Evolutionary conservation across 1,140 invertebrate genomes (phyloP).

Genomic region (Eumaeus atala): DNA sequence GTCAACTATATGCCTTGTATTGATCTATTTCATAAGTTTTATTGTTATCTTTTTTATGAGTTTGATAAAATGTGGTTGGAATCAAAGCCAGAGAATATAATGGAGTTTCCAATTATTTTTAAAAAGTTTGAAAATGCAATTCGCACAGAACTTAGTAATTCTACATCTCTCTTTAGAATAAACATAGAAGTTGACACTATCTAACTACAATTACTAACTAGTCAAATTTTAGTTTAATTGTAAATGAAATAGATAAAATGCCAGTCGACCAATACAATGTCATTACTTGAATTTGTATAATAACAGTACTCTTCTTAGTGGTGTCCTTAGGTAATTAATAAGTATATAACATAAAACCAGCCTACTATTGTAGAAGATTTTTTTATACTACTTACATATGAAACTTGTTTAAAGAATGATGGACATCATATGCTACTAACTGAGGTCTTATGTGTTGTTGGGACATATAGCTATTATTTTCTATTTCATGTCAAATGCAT

Average conservation of each 20-base stretch:
- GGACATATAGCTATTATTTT: too few relatives aligned
- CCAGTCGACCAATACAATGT: neutral
- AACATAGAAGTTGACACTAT: constrained; percentile 81
- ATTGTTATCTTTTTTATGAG: constrained; percentile 94
- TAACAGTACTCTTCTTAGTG: too few relatives aligned
- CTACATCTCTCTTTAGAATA: constrained; percentile 81
- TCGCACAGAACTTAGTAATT: constrained; percentile 77
- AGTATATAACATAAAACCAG: too few relatives aligned
- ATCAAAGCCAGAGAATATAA: constrained; percentile 92
- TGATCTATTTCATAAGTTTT: constrained; percentile 93
- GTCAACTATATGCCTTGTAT: constrained; percentile 81
- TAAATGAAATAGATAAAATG: neutral
- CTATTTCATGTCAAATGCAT: too few relatives aligned
- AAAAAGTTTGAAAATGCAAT: constrained; percentile 88
- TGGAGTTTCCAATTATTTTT: constrained; percentile 93
- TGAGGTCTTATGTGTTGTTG: too few relatives aligned
- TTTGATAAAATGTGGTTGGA: constrained; percentile 96
- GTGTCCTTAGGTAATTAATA: too few relatives aligned
- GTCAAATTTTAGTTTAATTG: constrained; percentile 20
- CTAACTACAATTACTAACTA: constrained; percentile 48
- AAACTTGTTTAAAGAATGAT: too few relatives aligned
- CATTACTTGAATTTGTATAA: neutral
- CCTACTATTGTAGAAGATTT: too few relatives aligned
- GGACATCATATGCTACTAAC: too few relatives aligned
- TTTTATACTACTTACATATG: too few relatives aligned